phyloP scores from a whole-genome alignment of 1,140 invertebrate genomes.

The Drosophila equinoxialis region DNA sequence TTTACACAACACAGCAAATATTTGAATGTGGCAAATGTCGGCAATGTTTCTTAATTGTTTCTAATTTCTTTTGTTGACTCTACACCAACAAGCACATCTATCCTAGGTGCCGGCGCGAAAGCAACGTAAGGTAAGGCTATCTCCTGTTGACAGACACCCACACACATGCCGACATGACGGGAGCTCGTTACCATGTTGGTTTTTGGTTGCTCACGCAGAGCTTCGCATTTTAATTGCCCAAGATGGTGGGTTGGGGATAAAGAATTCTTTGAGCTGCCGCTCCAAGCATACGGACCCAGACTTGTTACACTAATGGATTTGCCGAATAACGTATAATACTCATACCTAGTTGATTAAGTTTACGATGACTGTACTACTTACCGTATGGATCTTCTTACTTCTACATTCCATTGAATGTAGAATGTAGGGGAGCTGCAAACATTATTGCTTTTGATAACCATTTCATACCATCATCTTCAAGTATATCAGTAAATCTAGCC shows the following conservation, averaged over 20 bases:
- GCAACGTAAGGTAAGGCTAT: conserved; percentile 47
- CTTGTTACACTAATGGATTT: conserved; percentile 25
- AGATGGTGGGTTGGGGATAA: not conserved
- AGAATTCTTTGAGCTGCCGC: conserved; percentile 21
- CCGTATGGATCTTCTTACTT: too few relatives aligned
- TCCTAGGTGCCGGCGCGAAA: conserved; percentile 23
- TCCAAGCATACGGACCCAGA: not conserved
- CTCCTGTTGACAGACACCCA: conserved; percentile 64
- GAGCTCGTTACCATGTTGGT: conserved; percentile 48
- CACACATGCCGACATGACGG: conserved; percentile 24
- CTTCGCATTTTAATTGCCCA: conserved; percentile 49
- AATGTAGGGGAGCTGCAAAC: too few relatives aligned
- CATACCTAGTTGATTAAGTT: conserved; percentile 39
- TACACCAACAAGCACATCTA: conserved; percentile 29
- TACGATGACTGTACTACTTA: too few relatives aligned
- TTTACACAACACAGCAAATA: conserved; percentile 64
- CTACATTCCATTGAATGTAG: not conserved
- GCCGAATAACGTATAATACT: conserved; percentile 34
- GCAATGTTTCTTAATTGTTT: conserved; percentile 72
- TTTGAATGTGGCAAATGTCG: conserved; percentile 55
- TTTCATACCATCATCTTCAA: not conserved
- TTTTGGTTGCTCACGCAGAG: conserved; percentile 15
- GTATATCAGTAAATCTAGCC: not conserved
- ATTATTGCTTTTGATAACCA: too few relatives aligned
- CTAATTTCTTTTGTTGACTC: conserved; percentile 72